Base-by-base conservation (phyloP, 2,113 vertebrate genomes). In the Rhea pennata region DNA sequence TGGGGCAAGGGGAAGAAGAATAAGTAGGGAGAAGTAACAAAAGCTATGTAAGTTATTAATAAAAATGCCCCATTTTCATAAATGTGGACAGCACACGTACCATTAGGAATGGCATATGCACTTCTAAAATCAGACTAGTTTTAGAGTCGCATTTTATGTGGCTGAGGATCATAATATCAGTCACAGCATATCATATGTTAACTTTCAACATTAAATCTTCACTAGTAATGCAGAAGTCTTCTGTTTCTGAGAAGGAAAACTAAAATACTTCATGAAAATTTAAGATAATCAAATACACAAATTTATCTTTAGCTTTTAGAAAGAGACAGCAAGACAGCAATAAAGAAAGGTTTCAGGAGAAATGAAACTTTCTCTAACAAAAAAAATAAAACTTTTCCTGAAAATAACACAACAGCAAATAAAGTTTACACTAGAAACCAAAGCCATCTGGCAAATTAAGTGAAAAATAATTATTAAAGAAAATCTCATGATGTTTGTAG, bases 381-480 rank as follows among this genome's bases (percentile, higher is more conserved):
- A 81, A 56, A 50, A 62, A 40, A 26, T 84, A 58, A 89, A 94
- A 83, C 42, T 51, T 65, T 31, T 27, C 39, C 33, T 56, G 23
- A 22, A 84, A 85, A 80, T 92, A 78, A 86, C 82, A 89, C 31
- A 90, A 61, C 54, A 88, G 90, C 69, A 95, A 95, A 94, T 67
- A 36, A 90, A 93, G 61, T 66, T 36, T 95, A 69, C 48, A 51
- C 42, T 92, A 62, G 51, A 95, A 94, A 75, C 53, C 51, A 75
- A 96, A 95, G 65, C 96, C 90, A 89, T 87, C 88, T 97, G 94
- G 87, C 88, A 94, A 95, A 92, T 96, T 88, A 89, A 93, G 84
- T 90, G 84, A 93, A 97, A 97, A 97, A 94, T 95, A 88, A 97
- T 88, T 85, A 93, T 95, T 97, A 95, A 96, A 95, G 92, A 95